Conservation (phyloP, 2,113 vertebrate species). For the Heteronetta atricapilla region DNA sequence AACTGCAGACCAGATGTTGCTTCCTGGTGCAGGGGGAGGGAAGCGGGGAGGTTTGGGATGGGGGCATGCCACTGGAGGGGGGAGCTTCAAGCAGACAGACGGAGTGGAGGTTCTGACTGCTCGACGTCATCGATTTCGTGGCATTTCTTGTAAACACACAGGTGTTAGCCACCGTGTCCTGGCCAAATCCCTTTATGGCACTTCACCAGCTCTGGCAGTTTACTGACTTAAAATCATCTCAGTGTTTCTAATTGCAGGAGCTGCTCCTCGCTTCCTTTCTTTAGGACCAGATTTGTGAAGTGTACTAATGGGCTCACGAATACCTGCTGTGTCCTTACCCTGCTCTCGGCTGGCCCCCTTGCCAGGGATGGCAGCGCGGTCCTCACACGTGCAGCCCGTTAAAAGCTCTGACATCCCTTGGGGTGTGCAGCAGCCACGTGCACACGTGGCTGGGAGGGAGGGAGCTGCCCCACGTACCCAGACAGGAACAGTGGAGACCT, state of each 20-base stretch:
- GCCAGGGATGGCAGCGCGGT: accelerated
- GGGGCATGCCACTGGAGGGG: accelerated
- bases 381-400: accelerated
- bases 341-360: neutral
- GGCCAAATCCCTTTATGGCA: conserved; percentile 15
- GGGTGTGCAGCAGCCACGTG: neutral
- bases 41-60: no score
- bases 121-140: accelerated
- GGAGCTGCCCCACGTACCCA: neutral
- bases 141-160: neutral
- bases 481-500: neutral
- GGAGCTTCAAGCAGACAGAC: neutral
- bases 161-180: neutral
- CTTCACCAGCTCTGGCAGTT: neutral
- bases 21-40: neutral
- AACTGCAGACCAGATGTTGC: conserved; percentile 16
- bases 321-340: neutral
- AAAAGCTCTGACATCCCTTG: neutral
- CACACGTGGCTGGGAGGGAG: neutral
- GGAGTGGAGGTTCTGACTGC: neutral
- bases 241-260: neutral
- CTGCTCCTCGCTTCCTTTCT: neutral
- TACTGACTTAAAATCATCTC: neutral
- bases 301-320: accelerated
- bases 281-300: neutral